phyloP scores from a whole-genome alignment of 2,888 invertebrate genomes.

The Pachydiplax longipennis region DNA sequence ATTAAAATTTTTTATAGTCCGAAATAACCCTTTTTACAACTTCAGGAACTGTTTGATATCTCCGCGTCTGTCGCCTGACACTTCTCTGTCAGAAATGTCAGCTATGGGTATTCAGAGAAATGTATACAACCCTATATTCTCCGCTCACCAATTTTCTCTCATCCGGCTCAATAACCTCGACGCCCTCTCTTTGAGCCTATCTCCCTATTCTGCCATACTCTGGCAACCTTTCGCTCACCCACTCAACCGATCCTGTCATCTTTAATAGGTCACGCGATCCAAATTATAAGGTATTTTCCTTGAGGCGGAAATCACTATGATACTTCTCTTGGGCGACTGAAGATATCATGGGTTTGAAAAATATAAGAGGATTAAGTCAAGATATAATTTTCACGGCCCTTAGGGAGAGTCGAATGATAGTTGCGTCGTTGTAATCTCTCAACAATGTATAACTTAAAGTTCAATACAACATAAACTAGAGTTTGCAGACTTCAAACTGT shows the following conservation, averaged over 20 bases:
- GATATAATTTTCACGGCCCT: neutral
- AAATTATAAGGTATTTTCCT: slow-evolving; percentile 22
- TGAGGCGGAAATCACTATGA: neutral
- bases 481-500: too few species aligned
- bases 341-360: neutral
- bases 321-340: neutral
- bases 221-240: neutral
- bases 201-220: neutral
- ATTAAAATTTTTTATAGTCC: neutral
- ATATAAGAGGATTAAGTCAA: neutral
- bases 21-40: neutral
- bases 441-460: too few species aligned
- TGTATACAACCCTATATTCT: neutral
- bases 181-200: neutral
- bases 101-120: neutral
- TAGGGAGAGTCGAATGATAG: too few species aligned
- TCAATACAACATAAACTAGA: too few species aligned
- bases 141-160: neutral
- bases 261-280: slow-evolving; percentile 30
- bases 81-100: neutral
- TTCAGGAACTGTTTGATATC: neutral
- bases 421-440: too few species aligned
- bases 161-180: neutral
- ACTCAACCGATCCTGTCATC: slow-evolving; percentile 3
- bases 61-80: neutral